Conservation (phyloP, 2,113 vertebrate genomes). For the Lepisosteus osseus region DNA sequence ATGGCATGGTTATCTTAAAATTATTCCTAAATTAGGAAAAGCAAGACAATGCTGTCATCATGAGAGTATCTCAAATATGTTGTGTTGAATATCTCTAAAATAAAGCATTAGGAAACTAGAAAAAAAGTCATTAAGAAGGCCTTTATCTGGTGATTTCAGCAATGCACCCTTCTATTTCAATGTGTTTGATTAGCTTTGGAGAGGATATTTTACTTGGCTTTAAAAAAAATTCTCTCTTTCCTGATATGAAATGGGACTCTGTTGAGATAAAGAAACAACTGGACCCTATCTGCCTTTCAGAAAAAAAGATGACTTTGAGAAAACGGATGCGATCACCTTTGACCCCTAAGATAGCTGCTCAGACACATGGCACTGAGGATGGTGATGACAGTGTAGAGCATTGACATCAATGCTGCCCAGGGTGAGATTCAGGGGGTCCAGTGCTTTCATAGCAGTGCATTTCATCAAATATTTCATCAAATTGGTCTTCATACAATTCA, state of each 20-base stretch:
- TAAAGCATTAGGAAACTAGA: too few species aligned
- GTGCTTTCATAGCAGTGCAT: too few species aligned
- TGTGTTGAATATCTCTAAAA: too few species aligned
- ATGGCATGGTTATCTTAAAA: too few species aligned
- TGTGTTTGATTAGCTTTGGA: background rate
- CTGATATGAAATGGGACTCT: slow-evolving; percentile 2
- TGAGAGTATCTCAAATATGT: too few species aligned
- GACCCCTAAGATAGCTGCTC: slow-evolving; percentile 60
- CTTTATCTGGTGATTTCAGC: slow-evolving; percentile 14
- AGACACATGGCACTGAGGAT: slow-evolving; percentile 62
- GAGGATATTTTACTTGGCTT: background rate
- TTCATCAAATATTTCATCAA: too few species aligned
- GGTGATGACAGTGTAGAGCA: slow-evolving; percentile 41
- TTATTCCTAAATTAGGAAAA: too few species aligned
- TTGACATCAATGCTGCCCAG: too few species aligned
- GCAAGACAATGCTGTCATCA: too few species aligned
- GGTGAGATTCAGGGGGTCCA: too few species aligned
- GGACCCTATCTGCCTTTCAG: slow-evolving; percentile 61
- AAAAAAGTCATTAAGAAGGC: too few species aligned
- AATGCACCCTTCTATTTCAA: slow-evolving; percentile 32
- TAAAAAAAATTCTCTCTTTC: background rate
- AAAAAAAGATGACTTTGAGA: slow-evolving; percentile 46
- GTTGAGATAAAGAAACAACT: slow-evolving; percentile 6
- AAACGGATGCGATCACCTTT: slow-evolving; percentile 47
- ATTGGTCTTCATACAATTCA: too few species aligned